Percentiles rank a stretch among this genome's conserved stretches.
These are phyloP conservation scores for Scaptomyza polygonia DNA, from an alignment of 2,888 invertebrate genomes.

Conservation along the genomic window DNA sequence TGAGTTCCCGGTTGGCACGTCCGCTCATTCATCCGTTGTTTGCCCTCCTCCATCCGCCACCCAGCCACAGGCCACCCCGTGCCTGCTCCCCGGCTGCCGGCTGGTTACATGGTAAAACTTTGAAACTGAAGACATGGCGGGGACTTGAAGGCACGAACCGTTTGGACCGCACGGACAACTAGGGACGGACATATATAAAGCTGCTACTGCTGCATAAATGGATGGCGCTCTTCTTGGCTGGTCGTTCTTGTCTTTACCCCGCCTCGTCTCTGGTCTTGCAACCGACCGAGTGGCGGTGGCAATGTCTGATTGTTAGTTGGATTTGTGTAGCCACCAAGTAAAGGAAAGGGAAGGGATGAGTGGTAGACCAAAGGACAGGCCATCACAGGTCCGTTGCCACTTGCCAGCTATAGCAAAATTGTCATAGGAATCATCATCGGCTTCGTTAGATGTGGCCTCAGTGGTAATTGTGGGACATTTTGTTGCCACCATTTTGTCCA, in stretches of 20 bases:
- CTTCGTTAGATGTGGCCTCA: conserved; percentile 84
- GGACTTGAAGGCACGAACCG: conserved; percentile 56
- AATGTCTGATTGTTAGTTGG: conserved; percentile 77
- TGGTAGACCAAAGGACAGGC: conserved; percentile 16
- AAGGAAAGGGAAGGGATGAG: background rate
- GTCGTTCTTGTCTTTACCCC: conserved; percentile 34
- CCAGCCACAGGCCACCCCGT: conserved; percentile 1
- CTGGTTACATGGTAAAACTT: conserved; percentile 80
- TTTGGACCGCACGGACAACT: conserved; percentile 56
- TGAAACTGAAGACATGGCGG: conserved; percentile 79
- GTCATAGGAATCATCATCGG: conserved; percentile 84
- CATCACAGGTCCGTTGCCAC: conserved; percentile 60
- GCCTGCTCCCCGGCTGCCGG: conserved; percentile 50
- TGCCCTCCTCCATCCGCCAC: conserved; percentile 1
- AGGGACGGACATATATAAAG: conserved; percentile 54
- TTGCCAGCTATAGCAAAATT: conserved; percentile 79
- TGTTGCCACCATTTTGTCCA: conserved; percentile 74
- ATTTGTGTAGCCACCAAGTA: conserved; percentile 41
- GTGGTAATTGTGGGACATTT: conserved; percentile 84
- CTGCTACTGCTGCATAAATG: conserved; percentile 46
- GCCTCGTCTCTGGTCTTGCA: conserved; percentile 11
- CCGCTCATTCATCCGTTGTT: conserved; percentile 76
- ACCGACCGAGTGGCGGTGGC: conserved; percentile 72
- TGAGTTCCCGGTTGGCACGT: conserved; percentile 62
- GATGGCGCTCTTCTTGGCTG: conserved; percentile 57